Conservation (phyloP, 2,888 invertebrate species). For the Abscondita cerata region DNA sequence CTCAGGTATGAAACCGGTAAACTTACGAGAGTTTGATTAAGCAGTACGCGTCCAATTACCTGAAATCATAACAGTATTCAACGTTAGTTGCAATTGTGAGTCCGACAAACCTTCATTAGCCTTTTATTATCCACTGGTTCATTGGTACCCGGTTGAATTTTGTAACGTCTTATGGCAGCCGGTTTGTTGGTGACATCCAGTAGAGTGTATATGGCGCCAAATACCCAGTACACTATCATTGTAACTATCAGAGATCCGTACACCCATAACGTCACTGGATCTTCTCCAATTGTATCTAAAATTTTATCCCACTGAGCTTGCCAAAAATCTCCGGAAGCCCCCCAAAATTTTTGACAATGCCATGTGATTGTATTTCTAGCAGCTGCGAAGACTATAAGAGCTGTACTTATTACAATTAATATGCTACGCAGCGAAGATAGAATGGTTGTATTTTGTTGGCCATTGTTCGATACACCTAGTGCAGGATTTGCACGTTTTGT, state of each 20-base stretch:
- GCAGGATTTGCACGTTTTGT: conserved; percentile 44
- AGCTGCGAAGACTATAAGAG: conserved; percentile 75
- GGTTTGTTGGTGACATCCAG: conserved; percentile 80
- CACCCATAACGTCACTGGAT: conserved; percentile 71
- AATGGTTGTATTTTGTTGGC: conserved; percentile 52
- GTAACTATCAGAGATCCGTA: conserved; percentile 69
- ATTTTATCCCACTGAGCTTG: conserved; percentile 82
- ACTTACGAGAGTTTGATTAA: conserved; percentile 77
- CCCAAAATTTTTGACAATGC: conserved; percentile 85
- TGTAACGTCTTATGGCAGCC: conserved; percentile 74
- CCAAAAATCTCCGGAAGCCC: conserved; percentile 85
- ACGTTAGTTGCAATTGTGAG: too few species aligned
- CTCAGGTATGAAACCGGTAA: conserved; percentile 68
- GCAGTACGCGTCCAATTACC: conserved; percentile 73
- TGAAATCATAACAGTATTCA: too few species aligned
- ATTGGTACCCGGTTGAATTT: conserved; percentile 83
- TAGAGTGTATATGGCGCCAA: conserved; percentile 76
- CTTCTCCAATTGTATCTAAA: conserved; percentile 70
- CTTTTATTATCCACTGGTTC: conserved; percentile 73
- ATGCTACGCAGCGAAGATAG: conserved; percentile 70
- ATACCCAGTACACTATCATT: conserved; percentile 75
- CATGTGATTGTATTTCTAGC: conserved; percentile 82
- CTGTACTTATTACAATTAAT: conserved; percentile 76
- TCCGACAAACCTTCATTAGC: conserved; percentile 66
- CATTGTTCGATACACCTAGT: conserved; percentile 35